Evolutionary conservation across 2,888 invertebrate species (phyloP), one percentile per base, ranked within the genome.

Genomic region (Patella ulyssiponensis): DNA sequence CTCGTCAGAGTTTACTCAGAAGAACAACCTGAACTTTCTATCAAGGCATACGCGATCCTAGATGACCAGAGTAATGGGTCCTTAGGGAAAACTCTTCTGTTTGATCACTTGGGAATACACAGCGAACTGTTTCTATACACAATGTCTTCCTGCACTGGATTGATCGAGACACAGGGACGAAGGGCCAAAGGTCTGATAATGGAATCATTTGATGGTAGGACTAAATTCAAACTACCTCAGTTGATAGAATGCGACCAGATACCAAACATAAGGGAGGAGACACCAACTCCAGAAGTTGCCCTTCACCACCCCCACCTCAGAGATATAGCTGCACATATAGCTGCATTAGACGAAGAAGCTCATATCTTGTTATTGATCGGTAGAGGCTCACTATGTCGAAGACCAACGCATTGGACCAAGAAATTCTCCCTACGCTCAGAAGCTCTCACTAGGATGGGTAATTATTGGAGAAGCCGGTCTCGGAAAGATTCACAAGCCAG

Each of bases 201-300:
- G 2, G 58, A 73, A 54, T 74, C 79, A 1, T 1, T 81, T 4
- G 79, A 84, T 69, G 78, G 80, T 4, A 56, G 15, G 15, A 23
- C 44, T 1, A 53, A 54, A 12, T 17, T 82, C 20, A 71, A 76
- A n/a, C 73, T 82, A 14, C 84, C 81, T 20, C 23, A 52, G 14
- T 20, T 83, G 12, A 75, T 81, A 11, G 83, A 83, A 73, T 82
- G 84, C 73, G 53, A 78, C 52, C 14, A 78, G 3, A 82, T 82
- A 9, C 82, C 81, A n/a, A 73, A 77, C 53, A 54, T 51, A 44
- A 69, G 79, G 23, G 33, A 74, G 14, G 82, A 81, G 58, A 82
- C 83, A 73, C 81, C 81, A 17, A 84, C 82, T 11, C 79, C 79
- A 15, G 80, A 82, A 1, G 71, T 81, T 12, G 73, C 70, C 5